Evolutionary conservation across 1,140 invertebrate species (phyloP).

Genomic region (Venturia canescens): DNA sequence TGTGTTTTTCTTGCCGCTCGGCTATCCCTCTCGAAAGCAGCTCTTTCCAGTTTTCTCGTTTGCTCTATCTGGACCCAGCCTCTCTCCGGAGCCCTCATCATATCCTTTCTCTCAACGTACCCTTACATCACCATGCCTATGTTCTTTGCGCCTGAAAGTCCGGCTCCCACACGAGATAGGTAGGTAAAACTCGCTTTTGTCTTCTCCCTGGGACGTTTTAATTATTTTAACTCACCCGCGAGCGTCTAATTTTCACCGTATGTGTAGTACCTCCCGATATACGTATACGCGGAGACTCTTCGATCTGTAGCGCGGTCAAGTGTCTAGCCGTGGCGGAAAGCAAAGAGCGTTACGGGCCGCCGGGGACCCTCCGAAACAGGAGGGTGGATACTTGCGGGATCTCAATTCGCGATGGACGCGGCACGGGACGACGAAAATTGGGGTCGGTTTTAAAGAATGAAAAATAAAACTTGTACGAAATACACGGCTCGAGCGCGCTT

Average conservation of each 20-base stretch:
- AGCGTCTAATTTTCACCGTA: slow-evolving; percentile 72
- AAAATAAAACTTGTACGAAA: slow-evolving; percentile 2
- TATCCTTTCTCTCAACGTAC: slow-evolving; percentile 45
- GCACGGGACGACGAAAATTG: slow-evolving; percentile 11
- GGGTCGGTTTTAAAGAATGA: slow-evolving; percentile 24
- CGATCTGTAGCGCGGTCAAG: background rate
- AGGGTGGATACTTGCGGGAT: slow-evolving; percentile 8
- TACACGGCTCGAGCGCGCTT: no score
- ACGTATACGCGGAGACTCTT: no score
- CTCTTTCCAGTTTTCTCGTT: slow-evolving; percentile 50
- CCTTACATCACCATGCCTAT: slow-evolving; percentile 60
- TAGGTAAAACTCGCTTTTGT: slow-evolving; percentile 72
- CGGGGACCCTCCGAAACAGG: background rate
- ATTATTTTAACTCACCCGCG: slow-evolving; percentile 75
- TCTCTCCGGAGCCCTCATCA: slow-evolving; percentile 49
- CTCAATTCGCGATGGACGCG: slow-evolving; percentile 20
- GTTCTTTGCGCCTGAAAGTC: slow-evolving; percentile 26
- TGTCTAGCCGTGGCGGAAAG: slow-evolving; percentile 15
- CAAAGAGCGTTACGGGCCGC: slow-evolving; percentile 22
- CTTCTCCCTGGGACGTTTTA: slow-evolving; percentile 72
- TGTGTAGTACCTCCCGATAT: slow-evolving; percentile 1
- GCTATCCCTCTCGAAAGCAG: slow-evolving; percentile 64
- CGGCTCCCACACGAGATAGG: slow-evolving; percentile 50
- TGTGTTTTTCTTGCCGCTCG: slow-evolving; percentile 75
- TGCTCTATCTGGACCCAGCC: slow-evolving; percentile 43